phyloP scores from a whole-genome alignment of 2,797 vertebrate species.

The Urophycis tenuis region DNA sequence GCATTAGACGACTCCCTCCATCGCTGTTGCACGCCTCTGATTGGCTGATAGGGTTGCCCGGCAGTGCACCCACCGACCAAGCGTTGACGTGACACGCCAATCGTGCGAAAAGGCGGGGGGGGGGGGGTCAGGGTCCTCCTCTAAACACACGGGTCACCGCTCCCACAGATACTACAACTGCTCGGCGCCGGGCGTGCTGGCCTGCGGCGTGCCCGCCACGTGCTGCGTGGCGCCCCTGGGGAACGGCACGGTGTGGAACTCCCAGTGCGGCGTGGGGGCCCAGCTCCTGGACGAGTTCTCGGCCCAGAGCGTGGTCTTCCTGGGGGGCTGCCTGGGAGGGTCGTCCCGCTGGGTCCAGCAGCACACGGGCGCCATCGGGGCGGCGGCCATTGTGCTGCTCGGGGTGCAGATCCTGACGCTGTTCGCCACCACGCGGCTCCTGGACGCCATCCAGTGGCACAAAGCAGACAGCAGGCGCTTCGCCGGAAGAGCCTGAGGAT shows the following conservation, averaged over 20 bases:
- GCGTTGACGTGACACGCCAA: too few species aligned
- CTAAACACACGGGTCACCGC: not conserved
- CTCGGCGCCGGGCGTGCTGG: slow-evolving; percentile 75
- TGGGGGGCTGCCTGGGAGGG: slow-evolving; percentile 75
- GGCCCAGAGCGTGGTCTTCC: slow-evolving; percentile 64
- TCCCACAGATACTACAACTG: slow-evolving; percentile 86
- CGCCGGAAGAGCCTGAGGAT: too few species aligned
- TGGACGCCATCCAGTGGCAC: slow-evolving; percentile 61
- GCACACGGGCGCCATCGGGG: slow-evolving; percentile 52
- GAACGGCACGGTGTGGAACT: slow-evolving; percentile 75
- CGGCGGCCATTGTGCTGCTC: slow-evolving; percentile 25
- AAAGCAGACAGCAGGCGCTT: slow-evolving; percentile 23
- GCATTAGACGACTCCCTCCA: too few species aligned
- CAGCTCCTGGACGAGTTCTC: slow-evolving; percentile 65
- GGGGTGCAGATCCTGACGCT: slow-evolving; percentile 67
- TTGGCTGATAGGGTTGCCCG: too few species aligned
- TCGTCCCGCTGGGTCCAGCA: slow-evolving; percentile 72
- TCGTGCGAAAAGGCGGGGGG: too few species aligned
- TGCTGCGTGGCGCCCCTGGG: slow-evolving; percentile 80
- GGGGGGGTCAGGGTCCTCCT: too few species aligned
- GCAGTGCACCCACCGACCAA: too few species aligned
- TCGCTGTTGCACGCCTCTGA: too few species aligned
- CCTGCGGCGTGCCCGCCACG: slow-evolving; percentile 83
- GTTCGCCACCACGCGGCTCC: slow-evolving; percentile 62
- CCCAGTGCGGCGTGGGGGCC: slow-evolving; percentile 75